Evolutionary conservation across 2,888 invertebrate genomes (phyloP), one percentile per base, ranked within the genome.

Genomic region (Melieria crassipennis): DNA sequence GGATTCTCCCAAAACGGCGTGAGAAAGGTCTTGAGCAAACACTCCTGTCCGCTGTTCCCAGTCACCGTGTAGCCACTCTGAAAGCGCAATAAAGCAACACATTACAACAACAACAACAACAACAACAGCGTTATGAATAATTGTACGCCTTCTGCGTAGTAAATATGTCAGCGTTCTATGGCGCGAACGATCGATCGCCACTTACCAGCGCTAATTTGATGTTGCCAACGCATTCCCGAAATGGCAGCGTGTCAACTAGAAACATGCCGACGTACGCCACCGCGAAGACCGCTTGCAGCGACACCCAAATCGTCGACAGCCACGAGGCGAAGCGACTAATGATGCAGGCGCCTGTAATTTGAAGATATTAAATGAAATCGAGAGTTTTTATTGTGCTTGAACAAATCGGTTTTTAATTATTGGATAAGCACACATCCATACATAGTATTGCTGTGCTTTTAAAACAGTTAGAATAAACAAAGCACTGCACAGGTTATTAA

Each of bases 1-100:
- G 86, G 84, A 79, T 87, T 83, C 11, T 84, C 82, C 87, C 87
- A 87, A n/a, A 87, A 84, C 7, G 87, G 86, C 43, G 82, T 86
- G 9, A 87, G 78, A 73, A 87, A 86, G 3, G 87, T 87, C 74
- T 83, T 82, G 75, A 84, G 80, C 72, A 87, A 75, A 66, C 87
- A 87, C 73, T 84, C 84, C 73, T 86, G 85, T 10, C 87, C 87
- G 73, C 80, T 83, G 57, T 80, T 82, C 47, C 81, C 82, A 47
- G 79, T 80, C 48, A 85, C 77, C 46, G 78, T 77, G 73, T 86
- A 87, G 57, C 86, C 84, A 71, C 76, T 78, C 86, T 87, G 74
- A 76, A 56, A 43, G 0, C 5, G 30, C 30, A 42, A 50, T 58
- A 45, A 46, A 6, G 16, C 4, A 43, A 57, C 7, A 60, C 13